Evolutionary conservation across 2,888 invertebrate species (phyloP).

Genomic region (Limnephilus auricula): DNA sequence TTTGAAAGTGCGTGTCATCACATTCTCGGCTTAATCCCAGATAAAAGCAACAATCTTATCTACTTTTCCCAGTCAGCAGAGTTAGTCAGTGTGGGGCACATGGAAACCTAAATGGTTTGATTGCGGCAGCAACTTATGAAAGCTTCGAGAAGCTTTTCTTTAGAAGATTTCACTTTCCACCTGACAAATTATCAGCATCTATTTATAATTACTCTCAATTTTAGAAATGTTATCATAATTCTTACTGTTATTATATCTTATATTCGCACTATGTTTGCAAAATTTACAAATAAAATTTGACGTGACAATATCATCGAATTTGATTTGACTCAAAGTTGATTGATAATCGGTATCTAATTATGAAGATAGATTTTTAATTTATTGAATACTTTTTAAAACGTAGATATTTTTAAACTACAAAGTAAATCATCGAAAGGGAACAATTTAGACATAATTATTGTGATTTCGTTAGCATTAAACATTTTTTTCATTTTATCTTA

Average conservation of each 20-base stretch:
- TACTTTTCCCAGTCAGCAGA: background rate
- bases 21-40: background rate
- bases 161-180: background rate
- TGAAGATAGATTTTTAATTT: background rate
- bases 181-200: background rate
- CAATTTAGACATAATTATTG: too few relatives aligned
- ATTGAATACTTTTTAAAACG: background rate
- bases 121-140: background rate
- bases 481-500: too few relatives aligned
- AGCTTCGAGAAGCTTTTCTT: background rate
- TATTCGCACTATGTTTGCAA: background rate
- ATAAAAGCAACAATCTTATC: background rate
- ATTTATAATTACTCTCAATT: background rate
- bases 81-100: background rate
- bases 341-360: background rate
- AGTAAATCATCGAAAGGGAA: too few relatives aligned
- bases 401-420: too few relatives aligned
- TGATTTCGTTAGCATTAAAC: too few relatives aligned
- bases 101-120: background rate
- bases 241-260: background rate
- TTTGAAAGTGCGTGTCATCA: background rate
- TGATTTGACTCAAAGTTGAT: too few relatives aligned
- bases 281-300: background rate
- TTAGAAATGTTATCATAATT: constrained; percentile 3
- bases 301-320: background rate